A percentile compares a stretch with the other conserved stretches of the same genome.
Conservation (phyloP, 2,888 invertebrate species). For the Drosophila engyochracea region DNA sequence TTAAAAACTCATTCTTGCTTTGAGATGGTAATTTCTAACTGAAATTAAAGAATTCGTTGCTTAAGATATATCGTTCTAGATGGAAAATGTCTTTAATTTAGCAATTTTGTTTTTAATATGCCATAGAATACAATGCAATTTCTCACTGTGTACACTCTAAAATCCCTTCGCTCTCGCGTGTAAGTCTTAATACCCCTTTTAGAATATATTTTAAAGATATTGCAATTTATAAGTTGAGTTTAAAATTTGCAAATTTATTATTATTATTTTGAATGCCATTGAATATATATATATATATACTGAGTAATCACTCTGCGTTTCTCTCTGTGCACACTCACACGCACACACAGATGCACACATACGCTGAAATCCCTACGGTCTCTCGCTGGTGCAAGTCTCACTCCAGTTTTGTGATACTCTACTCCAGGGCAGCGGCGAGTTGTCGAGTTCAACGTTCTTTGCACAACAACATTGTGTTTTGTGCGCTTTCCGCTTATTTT, state of each 20-base stretch:
- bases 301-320: neutral
- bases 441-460: slow-evolving; percentile 76
- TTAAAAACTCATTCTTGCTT: neutral
- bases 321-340: slow-evolving; percentile 13
- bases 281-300: too few species aligned
- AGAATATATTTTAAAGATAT: neutral
- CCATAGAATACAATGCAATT: neutral
- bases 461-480: slow-evolving; percentile 81
- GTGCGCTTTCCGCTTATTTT: slow-evolving; percentile 80
- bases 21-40: neutral
- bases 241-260: neutral
- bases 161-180: neutral
- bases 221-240: neutral
- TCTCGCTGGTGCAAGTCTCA: slow-evolving; percentile 5
- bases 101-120: neutral
- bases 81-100: neutral
- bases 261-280: neutral
- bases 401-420: slow-evolving; percentile 27
- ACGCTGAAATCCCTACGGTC: neutral
- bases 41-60: neutral
- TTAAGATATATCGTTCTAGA: neutral
- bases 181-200: neutral
- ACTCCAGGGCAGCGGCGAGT: slow-evolving; percentile 41
- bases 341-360: slow-evolving; percentile 4
- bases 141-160: neutral